Conservation (phyloP, 2,888 invertebrate genomes). For the Drosophila leonis region DNA sequence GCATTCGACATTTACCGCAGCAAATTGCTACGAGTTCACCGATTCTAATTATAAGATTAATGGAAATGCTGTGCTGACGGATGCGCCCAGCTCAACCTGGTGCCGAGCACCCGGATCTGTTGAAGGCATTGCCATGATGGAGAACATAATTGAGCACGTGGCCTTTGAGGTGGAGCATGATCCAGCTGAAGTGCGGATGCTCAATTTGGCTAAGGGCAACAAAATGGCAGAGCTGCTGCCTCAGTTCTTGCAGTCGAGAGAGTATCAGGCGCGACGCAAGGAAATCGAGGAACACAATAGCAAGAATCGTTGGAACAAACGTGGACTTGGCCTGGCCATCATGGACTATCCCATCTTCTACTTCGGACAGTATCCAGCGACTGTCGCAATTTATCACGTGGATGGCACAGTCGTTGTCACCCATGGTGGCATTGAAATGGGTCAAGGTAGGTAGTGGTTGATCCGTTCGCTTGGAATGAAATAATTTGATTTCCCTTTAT, state of each 20-base stretch:
- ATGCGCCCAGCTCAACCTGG: constrained; percentile 90
- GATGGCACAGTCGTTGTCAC: constrained; percentile 90
- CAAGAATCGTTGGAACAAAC: constrained; percentile 92
- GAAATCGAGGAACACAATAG: constrained; percentile 88
- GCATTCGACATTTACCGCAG: constrained; percentile 77
- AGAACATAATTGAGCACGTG: constrained; percentile 89
- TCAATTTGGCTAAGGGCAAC: constrained; percentile 86
- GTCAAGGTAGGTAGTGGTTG: constrained; percentile 89
- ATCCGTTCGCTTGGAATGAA: too few relatives aligned
- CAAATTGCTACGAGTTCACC: constrained; percentile 88
- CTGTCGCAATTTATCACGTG: constrained; percentile 89
- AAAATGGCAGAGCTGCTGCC: constrained; percentile 86
- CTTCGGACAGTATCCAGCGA: constrained; percentile 87
- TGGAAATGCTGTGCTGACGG: constrained; percentile 89
- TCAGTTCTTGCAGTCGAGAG: constrained; percentile 86
- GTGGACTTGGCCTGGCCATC: constrained; percentile 89
- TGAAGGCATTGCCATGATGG: constrained; percentile 88
- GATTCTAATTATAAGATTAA: constrained; percentile 88
- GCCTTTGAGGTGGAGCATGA: constrained; percentile 87
- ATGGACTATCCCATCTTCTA: constrained; percentile 89
- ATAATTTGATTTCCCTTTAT: background rate
- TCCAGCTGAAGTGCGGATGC: constrained; percentile 87
- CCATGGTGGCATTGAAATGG: constrained; percentile 91
- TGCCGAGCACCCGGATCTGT: constrained; percentile 88
- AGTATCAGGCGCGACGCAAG: constrained; percentile 87